A percentile compares a stretch with the other conserved stretches of the same genome.
phyloP scores from a whole-genome alignment of 2,113 vertebrate genomes.

The Hepsetus odoe region DNA sequence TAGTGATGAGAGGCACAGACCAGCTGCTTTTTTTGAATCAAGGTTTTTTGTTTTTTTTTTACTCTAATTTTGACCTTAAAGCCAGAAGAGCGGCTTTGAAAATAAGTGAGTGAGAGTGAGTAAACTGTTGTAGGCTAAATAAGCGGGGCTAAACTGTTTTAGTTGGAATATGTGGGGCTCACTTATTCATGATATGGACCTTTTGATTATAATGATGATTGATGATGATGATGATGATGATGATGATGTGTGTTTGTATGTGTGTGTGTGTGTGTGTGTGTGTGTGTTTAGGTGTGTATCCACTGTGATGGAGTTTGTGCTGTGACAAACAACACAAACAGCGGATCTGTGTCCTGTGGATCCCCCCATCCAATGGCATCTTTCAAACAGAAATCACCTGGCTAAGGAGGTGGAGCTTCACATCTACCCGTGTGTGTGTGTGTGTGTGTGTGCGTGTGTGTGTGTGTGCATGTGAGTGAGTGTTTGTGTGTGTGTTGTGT shows the following conservation, averaged over 20 bases:
- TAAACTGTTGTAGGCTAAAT: too few relatives aligned
- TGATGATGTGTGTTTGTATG: neutral
- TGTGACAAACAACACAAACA: slow-evolving; percentile 25
- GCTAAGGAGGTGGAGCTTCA: slow-evolving; percentile 34
- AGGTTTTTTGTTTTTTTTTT: too few relatives aligned
- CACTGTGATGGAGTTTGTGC: slow-evolving; percentile 7
- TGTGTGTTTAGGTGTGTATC: slow-evolving; percentile 42
- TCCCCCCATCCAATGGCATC: slow-evolving; percentile 29
- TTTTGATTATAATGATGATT: too few relatives aligned
- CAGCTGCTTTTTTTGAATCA: too few relatives aligned
- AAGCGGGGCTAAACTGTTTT: too few relatives aligned
- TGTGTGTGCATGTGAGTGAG: neutral
- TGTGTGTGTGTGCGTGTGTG: neutral
- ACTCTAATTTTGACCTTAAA: too few relatives aligned
- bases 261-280: slow-evolving; percentile 30
- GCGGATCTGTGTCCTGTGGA: slow-evolving; percentile 9
- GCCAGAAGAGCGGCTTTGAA: too few relatives aligned
- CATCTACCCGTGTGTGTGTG: neutral
- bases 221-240: too few relatives aligned
- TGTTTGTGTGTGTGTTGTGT: slow-evolving; percentile 25
- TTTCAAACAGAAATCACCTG: slow-evolving; percentile 37
- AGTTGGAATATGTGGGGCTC: too few relatives aligned
- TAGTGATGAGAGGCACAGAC: too few relatives aligned
- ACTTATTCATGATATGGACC: too few relatives aligned
- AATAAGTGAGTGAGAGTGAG: too few relatives aligned